A percentile compares a stretch with the other conserved stretches of the same genome.
phyloP scores from a whole-genome alignment of 1,140 invertebrate species.

The Polypedilum vanderplanki region DNA sequence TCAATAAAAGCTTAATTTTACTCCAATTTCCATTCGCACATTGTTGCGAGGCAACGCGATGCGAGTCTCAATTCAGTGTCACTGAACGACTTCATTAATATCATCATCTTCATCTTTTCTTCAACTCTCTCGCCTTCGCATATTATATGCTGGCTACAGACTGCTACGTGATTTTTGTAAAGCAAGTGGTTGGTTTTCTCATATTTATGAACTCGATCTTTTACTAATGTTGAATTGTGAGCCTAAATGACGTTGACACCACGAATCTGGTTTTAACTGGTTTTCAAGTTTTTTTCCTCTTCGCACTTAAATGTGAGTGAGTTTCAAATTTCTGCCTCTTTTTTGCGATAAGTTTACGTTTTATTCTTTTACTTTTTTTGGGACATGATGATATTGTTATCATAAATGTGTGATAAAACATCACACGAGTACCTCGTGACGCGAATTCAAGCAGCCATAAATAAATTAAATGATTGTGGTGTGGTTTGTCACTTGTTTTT shows the following conservation, averaged over 20 bases:
- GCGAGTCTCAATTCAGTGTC: not conserved
- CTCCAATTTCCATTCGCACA: not conserved
- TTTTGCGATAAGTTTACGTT: not conserved
- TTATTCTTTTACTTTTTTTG: not conserved
- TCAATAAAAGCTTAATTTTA: not conserved
- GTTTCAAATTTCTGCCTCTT: not conserved
- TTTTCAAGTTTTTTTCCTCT: not conserved
- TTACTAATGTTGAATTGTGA: not conserved
- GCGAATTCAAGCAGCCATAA: no score
- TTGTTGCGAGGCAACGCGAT: not conserved
- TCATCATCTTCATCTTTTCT: not conserved
- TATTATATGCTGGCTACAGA: not conserved
- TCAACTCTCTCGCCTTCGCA: not conserved
- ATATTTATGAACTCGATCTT: not conserved
- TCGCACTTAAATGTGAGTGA: not conserved
- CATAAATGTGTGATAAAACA: not conserved
- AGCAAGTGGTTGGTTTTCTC: not conserved
- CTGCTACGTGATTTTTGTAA: not conserved
- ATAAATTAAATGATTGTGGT: not conserved
- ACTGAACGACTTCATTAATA: slow-evolving; percentile 4
- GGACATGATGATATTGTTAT: not conserved
- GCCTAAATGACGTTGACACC: not conserved
- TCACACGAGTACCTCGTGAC: not conserved
- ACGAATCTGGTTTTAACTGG: not conserved
- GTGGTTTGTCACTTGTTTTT: not conserved